A percentile compares a stretch with the other conserved stretches of the same genome.
Conservation (phyloP, 2,113 vertebrate genomes). For the Lepisosteus oculatus region DNA sequence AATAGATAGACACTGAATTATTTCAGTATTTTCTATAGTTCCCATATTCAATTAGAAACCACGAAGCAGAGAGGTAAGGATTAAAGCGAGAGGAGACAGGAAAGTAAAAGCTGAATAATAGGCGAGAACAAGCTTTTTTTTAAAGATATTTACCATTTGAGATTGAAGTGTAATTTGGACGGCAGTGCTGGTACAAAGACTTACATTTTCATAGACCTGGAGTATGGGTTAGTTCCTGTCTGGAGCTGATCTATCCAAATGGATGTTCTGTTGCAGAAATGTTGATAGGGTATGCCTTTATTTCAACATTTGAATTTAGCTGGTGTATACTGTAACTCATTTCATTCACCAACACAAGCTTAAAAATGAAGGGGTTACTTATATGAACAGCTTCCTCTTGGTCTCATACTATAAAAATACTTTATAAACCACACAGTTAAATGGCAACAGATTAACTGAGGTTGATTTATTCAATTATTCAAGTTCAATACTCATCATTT, state of each 20-base stretch:
- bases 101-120: neutral
- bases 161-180: too few species aligned
- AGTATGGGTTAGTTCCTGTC: too few species aligned
- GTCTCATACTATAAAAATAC: neutral
- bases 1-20: too few species aligned
- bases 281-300: too few species aligned
- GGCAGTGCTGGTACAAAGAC: too few species aligned
- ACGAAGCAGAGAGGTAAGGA: neutral
- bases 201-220: too few species aligned
- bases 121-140: neutral
- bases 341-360: neutral
- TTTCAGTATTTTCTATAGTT: neutral
- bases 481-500: conserved; percentile 16
- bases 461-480: conserved; percentile 22
- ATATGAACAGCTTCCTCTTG: neutral
- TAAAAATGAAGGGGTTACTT: neutral
- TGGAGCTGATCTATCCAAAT: too few species aligned
- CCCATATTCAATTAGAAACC: neutral
- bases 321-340: neutral
- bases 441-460: conserved; percentile 26
- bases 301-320: too few species aligned
- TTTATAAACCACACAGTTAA: conserved; percentile 12
- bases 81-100: neutral
- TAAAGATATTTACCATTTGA: too few species aligned
- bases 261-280: too few species aligned